These are phyloP conservation scores for Trichopoda pennipes DNA, from an alignment of 2,888 invertebrate species.

Conservation along the genomic window DNA sequence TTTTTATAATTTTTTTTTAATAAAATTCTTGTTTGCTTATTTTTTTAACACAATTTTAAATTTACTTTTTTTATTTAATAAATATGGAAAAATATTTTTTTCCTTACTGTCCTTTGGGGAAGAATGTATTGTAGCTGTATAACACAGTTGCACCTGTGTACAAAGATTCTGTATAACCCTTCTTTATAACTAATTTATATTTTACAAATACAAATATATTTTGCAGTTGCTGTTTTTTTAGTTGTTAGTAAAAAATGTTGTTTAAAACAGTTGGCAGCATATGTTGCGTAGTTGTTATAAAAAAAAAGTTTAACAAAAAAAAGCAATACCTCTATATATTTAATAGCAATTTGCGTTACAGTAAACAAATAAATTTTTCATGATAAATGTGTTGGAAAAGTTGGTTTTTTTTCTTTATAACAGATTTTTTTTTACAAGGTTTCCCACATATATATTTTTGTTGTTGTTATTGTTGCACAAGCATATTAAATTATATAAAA, in stretches of 20 bases:
- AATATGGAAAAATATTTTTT: background rate
- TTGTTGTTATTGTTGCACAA: background rate
- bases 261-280: background rate
- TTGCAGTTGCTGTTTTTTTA: background rate
- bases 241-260: background rate
- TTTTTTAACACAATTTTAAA: background rate
- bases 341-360: slow-evolving; percentile 53
- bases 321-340: slow-evolving; percentile 9
- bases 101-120: background rate
- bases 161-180: background rate
- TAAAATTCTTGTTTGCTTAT: background rate
- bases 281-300: background rate
- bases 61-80: background rate
- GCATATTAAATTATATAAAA: background rate
- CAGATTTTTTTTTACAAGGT: background rate
- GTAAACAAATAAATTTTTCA: slow-evolving; percentile 53
- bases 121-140: background rate
- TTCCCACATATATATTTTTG: slow-evolving; percentile 11
- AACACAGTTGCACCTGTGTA: background rate
- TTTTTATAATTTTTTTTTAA: background rate
- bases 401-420: background rate
- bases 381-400: slow-evolving; percentile 46
- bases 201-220: background rate
- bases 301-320: background rate
- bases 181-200: background rate